Evolutionary conservation across 2,797 vertebrate genomes (phyloP), one percentile per base, ranked within the genome.

Genomic region (Nasua narica): DNA sequence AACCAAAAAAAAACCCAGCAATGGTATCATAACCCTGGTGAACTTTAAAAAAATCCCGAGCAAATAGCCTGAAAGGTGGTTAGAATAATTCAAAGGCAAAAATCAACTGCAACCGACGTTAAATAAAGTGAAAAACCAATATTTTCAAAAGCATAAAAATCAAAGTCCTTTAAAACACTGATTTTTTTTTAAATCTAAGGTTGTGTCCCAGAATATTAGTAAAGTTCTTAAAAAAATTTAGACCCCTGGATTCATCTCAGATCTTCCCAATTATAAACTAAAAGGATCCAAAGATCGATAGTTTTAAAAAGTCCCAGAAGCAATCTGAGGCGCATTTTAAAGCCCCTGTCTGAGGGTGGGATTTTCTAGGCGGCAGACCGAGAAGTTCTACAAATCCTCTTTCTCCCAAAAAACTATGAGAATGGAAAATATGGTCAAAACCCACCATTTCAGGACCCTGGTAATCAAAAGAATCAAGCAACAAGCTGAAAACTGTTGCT

Each of bases 31-130:
- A 83, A 54, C 11, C 62, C 50, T 18, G 15, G 46, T 62, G 29
- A 93, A 93, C 23, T 79, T 72, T n/a, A 18, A 50, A 79, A n/a
- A 67, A 74, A n/a, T 60, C 43, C 81, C 87, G 54, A 67, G 19
- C 46, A 90, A 95, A 90, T 6, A 69, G 9, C 7, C 46, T 35
- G 11, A 23, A 69, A 54, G 16, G 7, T 43, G 5, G 3, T 54
- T 83, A 67, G 72, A 86, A 89, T 79, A 87, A 89, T 74, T 76
- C 40, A 78, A 90, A 90, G 37, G 15, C 69, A 92, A 82, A 82
- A 93, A 74, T 54, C 77, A 93, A 74, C 25, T 35, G 25, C 23
- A 74, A 86, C 1, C 37, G 2, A 58, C 83, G 7, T 35, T 62
- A 88, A 93, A 46, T 60, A 67, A 86, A 96, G 87, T 12, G 15